Conservation (phyloP, 2,888 invertebrate species). For the Ceratothoa steindachneri region DNA sequence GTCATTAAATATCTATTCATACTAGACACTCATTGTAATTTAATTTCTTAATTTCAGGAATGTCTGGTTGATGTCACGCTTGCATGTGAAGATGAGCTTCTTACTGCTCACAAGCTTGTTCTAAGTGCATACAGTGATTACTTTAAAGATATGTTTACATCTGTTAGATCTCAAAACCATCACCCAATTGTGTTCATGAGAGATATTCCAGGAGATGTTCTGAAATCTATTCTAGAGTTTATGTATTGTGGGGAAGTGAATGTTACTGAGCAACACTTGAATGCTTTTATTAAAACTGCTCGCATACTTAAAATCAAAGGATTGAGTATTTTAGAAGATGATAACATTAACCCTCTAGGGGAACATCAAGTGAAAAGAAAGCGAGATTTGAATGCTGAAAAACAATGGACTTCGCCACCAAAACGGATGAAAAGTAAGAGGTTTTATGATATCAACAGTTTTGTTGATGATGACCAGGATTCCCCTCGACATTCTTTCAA, state of each 20-base stretch:
- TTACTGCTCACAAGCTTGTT: background rate
- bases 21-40: too few species aligned
- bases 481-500: background rate
- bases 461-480: background rate
- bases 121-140: constrained; percentile 1
- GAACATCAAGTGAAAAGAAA: background rate
- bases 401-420: background rate
- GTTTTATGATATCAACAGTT: background rate
- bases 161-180: background rate
- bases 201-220: background rate
- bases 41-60: background rate
- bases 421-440: background rate
- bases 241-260: constrained; percentile 4
- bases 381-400: background rate
- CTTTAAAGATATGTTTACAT: background rate
- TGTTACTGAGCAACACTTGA: background rate
- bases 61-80: background rate
- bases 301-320: background rate
- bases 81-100: background rate
- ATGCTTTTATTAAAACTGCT: background rate
- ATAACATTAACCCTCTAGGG: background rate
- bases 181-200: background rate
- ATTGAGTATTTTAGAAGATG: background rate
- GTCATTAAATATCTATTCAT: too few species aligned
- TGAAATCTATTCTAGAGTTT: background rate